phyloP scores from a whole-genome alignment of 2,797 vertebrate genomes.

The Nothura maculosa region DNA sequence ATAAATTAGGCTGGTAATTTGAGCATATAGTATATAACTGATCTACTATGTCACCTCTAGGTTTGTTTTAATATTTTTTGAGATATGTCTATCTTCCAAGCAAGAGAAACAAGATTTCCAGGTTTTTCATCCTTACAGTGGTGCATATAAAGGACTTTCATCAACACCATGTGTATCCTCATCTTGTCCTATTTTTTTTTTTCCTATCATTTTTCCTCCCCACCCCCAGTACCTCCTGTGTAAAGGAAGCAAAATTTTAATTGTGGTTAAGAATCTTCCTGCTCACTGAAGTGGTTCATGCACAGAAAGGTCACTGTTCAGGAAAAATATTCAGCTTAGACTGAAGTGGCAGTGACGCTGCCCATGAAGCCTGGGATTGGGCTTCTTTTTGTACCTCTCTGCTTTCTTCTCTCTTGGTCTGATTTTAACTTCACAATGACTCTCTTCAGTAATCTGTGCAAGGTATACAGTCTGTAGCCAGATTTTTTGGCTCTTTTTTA shows the following conservation, averaged over 20 bases:
- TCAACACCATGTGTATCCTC: neutral
- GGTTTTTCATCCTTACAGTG: rapidly evolving
- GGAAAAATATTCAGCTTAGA: neutral
- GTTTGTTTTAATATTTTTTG: neutral
- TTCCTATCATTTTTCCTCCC: neutral
- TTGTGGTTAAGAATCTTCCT: neutral
- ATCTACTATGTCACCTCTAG: neutral
- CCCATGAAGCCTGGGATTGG: neutral
- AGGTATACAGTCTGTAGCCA: rapidly evolving
- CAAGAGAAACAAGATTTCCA: rapidly evolving
- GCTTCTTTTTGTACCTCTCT: neutral
- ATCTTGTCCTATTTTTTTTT: neutral
- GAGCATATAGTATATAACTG: neutral
- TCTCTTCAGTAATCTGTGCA: rapidly evolving
- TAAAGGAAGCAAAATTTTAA: neutral
- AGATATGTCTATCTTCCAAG: neutral
- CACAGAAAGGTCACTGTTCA: neutral
- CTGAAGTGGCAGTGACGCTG: neutral
- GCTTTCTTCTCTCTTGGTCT: neutral
- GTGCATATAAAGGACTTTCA: neutral
- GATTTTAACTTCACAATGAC: neutral
- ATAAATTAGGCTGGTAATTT: neutral
- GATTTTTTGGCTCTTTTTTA: neutral
- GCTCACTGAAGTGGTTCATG: neutral
- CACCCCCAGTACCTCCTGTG: rapidly evolving